Evolutionary conservation across 1,140 invertebrate species (phyloP), one percentile per base, ranked within the genome.

Genomic region (Uloborus diversus): DNA sequence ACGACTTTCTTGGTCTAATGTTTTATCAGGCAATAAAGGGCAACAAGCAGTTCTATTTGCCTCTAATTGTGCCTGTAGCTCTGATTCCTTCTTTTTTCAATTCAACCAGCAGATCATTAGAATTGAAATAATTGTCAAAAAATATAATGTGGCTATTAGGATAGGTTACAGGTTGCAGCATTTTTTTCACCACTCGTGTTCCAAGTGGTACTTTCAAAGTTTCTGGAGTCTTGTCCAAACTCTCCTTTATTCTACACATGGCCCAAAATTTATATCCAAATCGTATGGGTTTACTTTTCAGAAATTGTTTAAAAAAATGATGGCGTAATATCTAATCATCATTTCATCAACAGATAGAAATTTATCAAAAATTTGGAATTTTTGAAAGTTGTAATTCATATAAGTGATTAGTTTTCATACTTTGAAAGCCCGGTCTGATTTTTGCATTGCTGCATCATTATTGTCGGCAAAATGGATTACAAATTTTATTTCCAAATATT

Each of bases 121-220:
- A 68, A 32, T 33, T 53, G 53, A 68, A 62, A 62, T 33, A 51
- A 51, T n/a, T 62, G 9, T 13, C 20, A 13, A 62, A 62, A 62
- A 28, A 32, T 17, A 62, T 13, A 3, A 59, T 62, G 27, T 33
- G 59, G 27, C 59, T 62, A 17, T 62, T 33, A 20, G 30, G 59
- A 62, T 62, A 13, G 20, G 4, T 13, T 51, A 51, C 65, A 25
- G 42, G 27, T 33, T 53, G 65, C 23, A 68, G 47, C 65, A 49
- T 51, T 68, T 68, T n/a, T 68, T 51, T 68, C 35, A 68, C 65
- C 28, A 51, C 47, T 68, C 47, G 28, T 23, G 42, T 66, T 66
- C 27, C 64, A 2, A 66, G 35, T 5, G 42, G 64, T 33, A 51
- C 42, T 66, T 66, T 66, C 32, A 47, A 51, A 66, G 64, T 42